Evolutionary conservation across 1,140 invertebrate species (phyloP), one percentile per base, ranked within the genome.

Genomic region (Trissolcus basalis): DNA sequence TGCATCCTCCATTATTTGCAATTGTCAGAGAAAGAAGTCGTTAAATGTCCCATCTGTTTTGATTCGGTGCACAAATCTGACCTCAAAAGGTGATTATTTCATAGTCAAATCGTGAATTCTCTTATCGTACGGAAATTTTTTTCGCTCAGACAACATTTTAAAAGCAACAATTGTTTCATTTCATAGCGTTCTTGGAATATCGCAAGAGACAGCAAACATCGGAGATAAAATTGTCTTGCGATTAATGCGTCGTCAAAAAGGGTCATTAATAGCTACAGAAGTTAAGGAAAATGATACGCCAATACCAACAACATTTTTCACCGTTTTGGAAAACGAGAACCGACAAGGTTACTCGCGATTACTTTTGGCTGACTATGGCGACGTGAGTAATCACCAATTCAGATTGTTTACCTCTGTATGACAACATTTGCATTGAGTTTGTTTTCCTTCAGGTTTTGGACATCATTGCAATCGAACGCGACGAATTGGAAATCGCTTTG

Each of bases 1-100:
- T 99, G 97, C 83, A 92, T 98, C 79, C 90, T 99, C 14, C 97
- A 98, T 85, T 98, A 98, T 87, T 89, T 97, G 60, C 91, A 94
- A 12, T 87, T 97, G 1, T 93, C 93, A 44, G 95, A 97, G 79
- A 94, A 95, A 88, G 65, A 82, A 91, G 48, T 91, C 91, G 91
- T 87, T 93, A 74, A 91, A 82, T 98, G 96, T 87, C 96, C 96
- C 0, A 96, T 98, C 68, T 98, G 96, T 86, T 93, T 93, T 81
- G 93, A 95, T 81, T 90, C 91, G 0, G 88, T 97, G 53, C 89
- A 93, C 69, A 93, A 93, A 82, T 87, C 91, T 33, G 94, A 97
- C 83, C 90, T 97, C 47, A 96, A 95, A 87, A 96, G 94, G 93
- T 44, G 13, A 27, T 3, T 27, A n/a, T n/a, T n/a, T n/a, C n/a